Conservation (phyloP, 2,113 vertebrate genomes). For the Lycocorax pyrrhopterus region DNA sequence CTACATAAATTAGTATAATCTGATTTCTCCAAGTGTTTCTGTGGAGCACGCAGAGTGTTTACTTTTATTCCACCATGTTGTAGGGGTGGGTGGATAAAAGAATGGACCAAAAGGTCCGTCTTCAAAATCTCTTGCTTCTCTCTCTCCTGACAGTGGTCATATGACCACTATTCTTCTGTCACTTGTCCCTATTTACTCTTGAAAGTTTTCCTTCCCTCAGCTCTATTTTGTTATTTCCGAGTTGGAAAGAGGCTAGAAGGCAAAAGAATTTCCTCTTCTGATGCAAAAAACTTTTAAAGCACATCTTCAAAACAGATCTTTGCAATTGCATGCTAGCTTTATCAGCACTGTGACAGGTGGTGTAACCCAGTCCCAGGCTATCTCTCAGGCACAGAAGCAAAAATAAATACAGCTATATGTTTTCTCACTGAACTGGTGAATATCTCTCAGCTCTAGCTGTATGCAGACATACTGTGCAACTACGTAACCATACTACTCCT, state of each 20-base stretch:
- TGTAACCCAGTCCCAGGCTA: not conserved
- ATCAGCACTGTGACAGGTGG: not conserved
- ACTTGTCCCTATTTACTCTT: not conserved
- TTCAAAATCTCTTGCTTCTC: not conserved
- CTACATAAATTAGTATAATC: not conserved
- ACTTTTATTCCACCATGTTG: not conserved
- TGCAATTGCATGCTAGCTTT: not conserved
- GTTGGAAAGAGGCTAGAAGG: not conserved
- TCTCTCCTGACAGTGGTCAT: not conserved
- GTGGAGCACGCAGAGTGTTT: not conserved
- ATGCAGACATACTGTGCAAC: not conserved
- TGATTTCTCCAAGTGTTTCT: not conserved
- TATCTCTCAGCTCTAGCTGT: not conserved
- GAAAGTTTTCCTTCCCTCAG: not conserved
- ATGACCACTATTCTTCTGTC: not conserved
- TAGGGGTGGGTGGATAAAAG: not conserved
- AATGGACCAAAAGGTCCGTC: not conserved
- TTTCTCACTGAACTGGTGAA: not conserved
- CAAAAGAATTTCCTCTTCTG: not conserved
- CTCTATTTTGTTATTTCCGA: not conserved
- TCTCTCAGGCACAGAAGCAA: not conserved
- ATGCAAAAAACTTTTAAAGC: not conserved
- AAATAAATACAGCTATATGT: not conserved
- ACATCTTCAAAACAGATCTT: not conserved
- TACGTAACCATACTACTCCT: fast-evolving